These are phyloP conservation scores for Oreocharis arfaki DNA, from an alignment of 2,113 vertebrate genomes.

Conservation along the genomic window DNA sequence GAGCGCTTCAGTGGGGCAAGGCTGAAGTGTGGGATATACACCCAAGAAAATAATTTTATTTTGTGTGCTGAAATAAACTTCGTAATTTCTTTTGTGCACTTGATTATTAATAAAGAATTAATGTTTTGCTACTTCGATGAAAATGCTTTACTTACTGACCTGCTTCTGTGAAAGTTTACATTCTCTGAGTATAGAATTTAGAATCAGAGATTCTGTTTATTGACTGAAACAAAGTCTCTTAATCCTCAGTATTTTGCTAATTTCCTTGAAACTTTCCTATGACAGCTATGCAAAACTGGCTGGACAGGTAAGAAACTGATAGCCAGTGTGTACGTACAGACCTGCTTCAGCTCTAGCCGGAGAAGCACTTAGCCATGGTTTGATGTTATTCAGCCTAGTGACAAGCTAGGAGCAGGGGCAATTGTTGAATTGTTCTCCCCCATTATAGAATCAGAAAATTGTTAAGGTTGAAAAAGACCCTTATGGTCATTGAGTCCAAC, in stretches of 20 bases:
- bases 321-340: background rate
- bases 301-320: background rate
- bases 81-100: background rate
- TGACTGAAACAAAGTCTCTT: background rate
- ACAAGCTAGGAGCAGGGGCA: background rate
- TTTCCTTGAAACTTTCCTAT: background rate
- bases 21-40: background rate
- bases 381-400: background rate
- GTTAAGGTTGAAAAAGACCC: background rate
- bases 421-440: background rate
- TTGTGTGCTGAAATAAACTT: background rate
- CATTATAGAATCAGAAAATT: background rate
- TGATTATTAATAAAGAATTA: background rate
- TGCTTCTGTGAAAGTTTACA: background rate
- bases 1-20: background rate
- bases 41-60: background rate
- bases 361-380: accelerated
- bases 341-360: background rate
- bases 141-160: background rate
- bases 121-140: background rate
- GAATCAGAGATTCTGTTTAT: background rate
- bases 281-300: background rate
- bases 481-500: background rate
- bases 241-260: background rate
- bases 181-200: background rate